Evolutionary conservation across 1,140 invertebrate genomes (phyloP).

Genomic region (Cataglyphis hispanica): DNA sequence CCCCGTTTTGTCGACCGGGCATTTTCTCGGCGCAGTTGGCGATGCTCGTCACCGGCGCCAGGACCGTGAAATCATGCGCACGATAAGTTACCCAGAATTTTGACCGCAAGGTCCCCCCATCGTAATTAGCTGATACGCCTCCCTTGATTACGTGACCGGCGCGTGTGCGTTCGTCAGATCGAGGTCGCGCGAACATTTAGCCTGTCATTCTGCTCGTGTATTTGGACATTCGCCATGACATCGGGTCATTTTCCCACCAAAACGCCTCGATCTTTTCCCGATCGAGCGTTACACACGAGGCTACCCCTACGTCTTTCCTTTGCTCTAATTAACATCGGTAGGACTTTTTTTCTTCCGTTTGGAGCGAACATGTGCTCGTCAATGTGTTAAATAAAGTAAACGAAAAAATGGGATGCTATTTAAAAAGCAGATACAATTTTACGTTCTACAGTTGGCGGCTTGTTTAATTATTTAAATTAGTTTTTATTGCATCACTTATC

Average conservation of each 20-base stretch:
- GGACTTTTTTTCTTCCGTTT: constrained; percentile 22
- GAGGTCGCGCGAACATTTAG: constrained; percentile 31
- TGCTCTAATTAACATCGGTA: constrained; percentile 16
- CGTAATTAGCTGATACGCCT: constrained; percentile 47
- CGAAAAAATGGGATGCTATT: neutral
- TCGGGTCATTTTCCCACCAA: constrained; percentile 60
- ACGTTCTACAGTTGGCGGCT: neutral
- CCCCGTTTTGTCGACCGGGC: too few relatives aligned
- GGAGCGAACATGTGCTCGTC: neutral
- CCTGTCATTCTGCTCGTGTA: constrained; percentile 15
- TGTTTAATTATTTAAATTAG: constrained; percentile 7
- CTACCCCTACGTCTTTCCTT: neutral
- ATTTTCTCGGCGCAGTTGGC: too few relatives aligned
- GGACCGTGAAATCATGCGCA: constrained; percentile 44
- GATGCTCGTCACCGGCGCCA: constrained; percentile 21
- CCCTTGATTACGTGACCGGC: constrained; percentile 42
- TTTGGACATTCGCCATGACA: constrained; percentile 5
- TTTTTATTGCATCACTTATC: constrained; percentile 23
- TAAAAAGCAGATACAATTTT: neutral
- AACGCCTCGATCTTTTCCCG: constrained; percentile 16
- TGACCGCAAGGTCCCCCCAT: constrained; percentile 27
- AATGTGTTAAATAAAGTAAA: too few relatives aligned
- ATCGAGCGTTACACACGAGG: constrained; percentile 16
- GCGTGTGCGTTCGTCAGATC: constrained; percentile 23
- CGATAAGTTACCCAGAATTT: constrained; percentile 56